A percentile compares a stretch with the other conserved stretches of the same genome.
Conservation (phyloP, 2,888 invertebrate genomes). For the Drosophila pegasa region DNA sequence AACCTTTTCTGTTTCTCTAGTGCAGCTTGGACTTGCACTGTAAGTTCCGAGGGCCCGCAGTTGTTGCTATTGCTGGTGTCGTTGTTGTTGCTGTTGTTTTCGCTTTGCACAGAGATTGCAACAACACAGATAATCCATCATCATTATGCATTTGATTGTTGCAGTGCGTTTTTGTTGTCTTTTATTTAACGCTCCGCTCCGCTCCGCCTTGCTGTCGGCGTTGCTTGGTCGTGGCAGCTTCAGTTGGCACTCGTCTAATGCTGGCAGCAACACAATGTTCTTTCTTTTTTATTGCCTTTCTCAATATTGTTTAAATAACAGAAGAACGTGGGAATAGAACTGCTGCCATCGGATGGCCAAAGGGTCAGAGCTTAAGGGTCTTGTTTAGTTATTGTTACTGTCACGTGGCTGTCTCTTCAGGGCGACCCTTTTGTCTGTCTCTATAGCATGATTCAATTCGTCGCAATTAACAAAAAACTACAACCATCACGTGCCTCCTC, state of each 20-base stretch:
- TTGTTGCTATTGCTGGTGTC: conserved; percentile 24
- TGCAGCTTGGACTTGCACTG: conserved; percentile 41
- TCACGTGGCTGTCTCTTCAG: conserved; percentile 41
- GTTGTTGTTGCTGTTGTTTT: conserved; percentile 42
- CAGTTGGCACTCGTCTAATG: conserved; percentile 47
- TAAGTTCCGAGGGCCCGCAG: not conserved
- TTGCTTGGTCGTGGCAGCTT: conserved; percentile 28
- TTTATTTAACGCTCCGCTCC: conserved; percentile 34
- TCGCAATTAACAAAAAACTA: conserved; percentile 13
- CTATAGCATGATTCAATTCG: conserved; percentile 27
- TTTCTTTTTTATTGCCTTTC: conserved; percentile 8
- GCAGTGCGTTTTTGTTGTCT: conserved; percentile 31
- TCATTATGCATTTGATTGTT: conserved; percentile 69
- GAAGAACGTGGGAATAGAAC: conserved; percentile 38
- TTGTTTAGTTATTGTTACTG: conserved; percentile 29
- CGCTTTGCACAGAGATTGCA: conserved; percentile 47
- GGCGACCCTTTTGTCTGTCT: conserved; percentile 13
- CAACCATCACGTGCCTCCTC: conserved; percentile 12
- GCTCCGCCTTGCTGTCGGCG: conserved; percentile 29
- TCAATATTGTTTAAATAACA: conserved; percentile 33
- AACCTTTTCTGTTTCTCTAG: conserved; percentile 39
- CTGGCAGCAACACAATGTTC: conserved; percentile 54
- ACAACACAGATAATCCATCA: conserved; percentile 75
- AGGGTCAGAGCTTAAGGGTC: conserved; percentile 36
- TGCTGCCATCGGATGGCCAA: conserved; percentile 27